Evolutionary conservation across 2,888 invertebrate species (phyloP).

Genomic region (Lasioglossum malachurum): DNA sequence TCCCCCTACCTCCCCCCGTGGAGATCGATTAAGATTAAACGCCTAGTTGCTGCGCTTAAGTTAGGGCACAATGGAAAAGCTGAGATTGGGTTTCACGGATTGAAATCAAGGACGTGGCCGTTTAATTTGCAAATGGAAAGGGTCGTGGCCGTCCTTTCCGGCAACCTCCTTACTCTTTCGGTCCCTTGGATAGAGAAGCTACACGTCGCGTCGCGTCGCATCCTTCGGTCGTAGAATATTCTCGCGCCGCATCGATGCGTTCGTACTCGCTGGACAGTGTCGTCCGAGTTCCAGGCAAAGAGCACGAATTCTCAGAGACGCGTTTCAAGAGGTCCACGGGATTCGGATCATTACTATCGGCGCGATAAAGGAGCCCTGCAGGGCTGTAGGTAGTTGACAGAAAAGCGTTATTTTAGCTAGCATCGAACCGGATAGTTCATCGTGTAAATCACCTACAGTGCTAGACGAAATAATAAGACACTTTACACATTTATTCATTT

Average conservation of each 20-base stretch:
- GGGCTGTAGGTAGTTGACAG: background rate
- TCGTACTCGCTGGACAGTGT: background rate
- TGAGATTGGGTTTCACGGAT: conserved; percentile 69
- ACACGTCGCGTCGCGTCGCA: conserved; percentile 5
- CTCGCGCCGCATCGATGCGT: conserved; percentile 4
- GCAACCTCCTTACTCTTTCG: background rate
- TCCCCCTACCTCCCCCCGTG: background rate
- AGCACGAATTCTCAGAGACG: background rate
- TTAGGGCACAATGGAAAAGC: conserved; percentile 68
- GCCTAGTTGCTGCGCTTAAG: conserved; percentile 73
- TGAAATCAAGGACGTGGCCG: conserved; percentile 72
- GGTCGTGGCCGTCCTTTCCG: conserved; percentile 18
- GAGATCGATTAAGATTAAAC: conserved; percentile 79
- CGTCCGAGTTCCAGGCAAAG: background rate
- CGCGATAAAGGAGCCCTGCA: background rate
- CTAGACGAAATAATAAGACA: background rate
- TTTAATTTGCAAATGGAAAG: conserved; percentile 76
- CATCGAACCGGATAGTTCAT: background rate
- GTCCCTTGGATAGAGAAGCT: background rate
- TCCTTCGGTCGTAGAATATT: conserved; percentile 33
- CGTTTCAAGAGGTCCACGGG: background rate
- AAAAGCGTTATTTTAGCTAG: background rate
- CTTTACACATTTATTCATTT: background rate
- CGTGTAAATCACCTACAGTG: background rate
- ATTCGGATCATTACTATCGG: background rate